phyloP scores from a whole-genome alignment of 2,113 vertebrate genomes.

The Nannobrachium achirus region DNA sequence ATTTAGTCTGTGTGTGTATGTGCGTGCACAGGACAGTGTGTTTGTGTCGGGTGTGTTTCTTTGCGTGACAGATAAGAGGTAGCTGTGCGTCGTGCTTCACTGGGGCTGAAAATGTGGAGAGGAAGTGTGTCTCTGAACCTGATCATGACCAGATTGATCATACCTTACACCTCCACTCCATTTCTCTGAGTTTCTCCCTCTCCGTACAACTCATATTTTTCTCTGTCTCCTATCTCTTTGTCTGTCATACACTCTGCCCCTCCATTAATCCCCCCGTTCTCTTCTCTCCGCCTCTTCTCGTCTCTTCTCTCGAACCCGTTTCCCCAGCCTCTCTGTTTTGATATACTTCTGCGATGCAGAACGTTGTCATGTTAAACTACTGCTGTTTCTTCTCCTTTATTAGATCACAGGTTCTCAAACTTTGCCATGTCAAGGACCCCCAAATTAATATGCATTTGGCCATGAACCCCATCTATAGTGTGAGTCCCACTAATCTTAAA shows the following conservation, averaged over 20 bases:
- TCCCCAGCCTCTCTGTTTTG: conserved; percentile 15
- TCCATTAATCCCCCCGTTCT: conserved; percentile 6
- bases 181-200: conserved; percentile 21
- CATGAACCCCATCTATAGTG: too few relatives aligned
- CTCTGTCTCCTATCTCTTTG: conserved; percentile 2
- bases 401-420: too few relatives aligned
- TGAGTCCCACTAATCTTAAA: too few relatives aligned
- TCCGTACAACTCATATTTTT: conserved; percentile 47
- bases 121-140: conserved; percentile 68
- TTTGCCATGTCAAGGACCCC: too few relatives aligned
- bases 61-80: conserved; percentile 67
- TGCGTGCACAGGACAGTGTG: conserved; percentile 21
- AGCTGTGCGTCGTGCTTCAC: conserved; percentile 66
- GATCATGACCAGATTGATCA: conserved; percentile 74
- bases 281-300: conserved; percentile 30
- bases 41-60: conserved; percentile 33
- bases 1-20: conserved; percentile 21
- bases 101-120: conserved; percentile 73
- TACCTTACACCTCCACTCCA: conserved; percentile 68
- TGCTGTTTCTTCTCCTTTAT: conserved; percentile 33
- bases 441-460: too few relatives aligned
- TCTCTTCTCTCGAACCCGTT: conserved; percentile 23
- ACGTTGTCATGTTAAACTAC: conserved; percentile 5
- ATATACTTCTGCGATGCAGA: conserved; percentile 7
- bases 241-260: conserved; percentile 44